Evolutionary conservation across 2,113 vertebrate genomes (phyloP).

Genomic region (Gallinago media): DNA sequence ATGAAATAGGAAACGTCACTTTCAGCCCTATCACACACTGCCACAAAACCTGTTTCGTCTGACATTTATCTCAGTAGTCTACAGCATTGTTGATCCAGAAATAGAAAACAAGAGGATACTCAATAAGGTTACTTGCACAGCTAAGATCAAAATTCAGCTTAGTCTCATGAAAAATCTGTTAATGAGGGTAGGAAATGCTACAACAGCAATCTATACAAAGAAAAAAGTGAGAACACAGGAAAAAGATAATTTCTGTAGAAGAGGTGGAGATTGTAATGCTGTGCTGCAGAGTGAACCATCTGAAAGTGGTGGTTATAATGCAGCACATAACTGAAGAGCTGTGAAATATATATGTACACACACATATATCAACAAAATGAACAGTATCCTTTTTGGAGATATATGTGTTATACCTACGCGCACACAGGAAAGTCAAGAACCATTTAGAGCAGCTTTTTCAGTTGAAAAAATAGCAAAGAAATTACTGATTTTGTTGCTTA

Average conservation of each 20-base stretch:
- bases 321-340: background rate
- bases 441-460: background rate
- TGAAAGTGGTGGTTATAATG: background rate
- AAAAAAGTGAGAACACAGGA: background rate
- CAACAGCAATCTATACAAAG: background rate
- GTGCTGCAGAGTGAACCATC: background rate
- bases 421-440: background rate
- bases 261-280: background rate
- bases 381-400: background rate
- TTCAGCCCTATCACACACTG: background rate
- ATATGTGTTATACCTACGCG: fast-evolving
- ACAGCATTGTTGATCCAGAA: background rate
- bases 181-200: background rate
- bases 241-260: background rate
- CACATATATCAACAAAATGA: background rate
- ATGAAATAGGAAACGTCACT: background rate
- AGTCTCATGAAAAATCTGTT: background rate
- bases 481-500: background rate
- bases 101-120: background rate
- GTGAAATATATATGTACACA: fast-evolving
- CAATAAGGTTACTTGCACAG: background rate
- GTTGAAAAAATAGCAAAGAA: background rate
- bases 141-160: background rate
- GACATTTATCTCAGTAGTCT: background rate
- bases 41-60: background rate